Evolutionary conservation across 2,113 vertebrate species (phyloP), one percentile per base, ranked within the genome.

Genomic region (Dicerorhinus sumatrensis): DNA sequence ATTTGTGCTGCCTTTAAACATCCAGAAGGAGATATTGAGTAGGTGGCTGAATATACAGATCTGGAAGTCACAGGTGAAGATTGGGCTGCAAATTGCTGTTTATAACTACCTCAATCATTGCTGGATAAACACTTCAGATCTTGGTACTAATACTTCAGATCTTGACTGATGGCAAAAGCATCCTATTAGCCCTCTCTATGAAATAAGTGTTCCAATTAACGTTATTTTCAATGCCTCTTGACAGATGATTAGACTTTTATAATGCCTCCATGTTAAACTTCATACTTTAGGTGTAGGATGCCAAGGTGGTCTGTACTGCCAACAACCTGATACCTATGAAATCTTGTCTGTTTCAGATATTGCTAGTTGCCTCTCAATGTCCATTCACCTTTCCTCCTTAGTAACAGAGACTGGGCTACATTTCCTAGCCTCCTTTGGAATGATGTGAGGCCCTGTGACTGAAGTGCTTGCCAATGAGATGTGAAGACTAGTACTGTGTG

Each of bases 221-320:
- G 89, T 84, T 51, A 48, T 94, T 96, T 92, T 82, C n/a, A 62
- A n/a, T 91, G n/a, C 29, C 21, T 84, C 56, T 73, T 60, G 51
- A 85, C 58, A 97, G 39, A 83, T 25, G 72, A 48, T 39, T n/a
- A 83, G 80, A 33, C 3, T 39, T 95, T 87, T 70, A 42, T 18
- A 72, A 58, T 83, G 27, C 14, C 20, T 73, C 6, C 18, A 8
- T 82, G 65, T 97, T 92, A 89, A 94, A 82, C 48, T 11, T 77
- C 21, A 81, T 75, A 39, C 29, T 70, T 70, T 48, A 91, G 65
- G 51, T 80, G 25, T 1, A 81, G n/a, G 11, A 65, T 58, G 6
- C 31, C 79, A 87, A n/a, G 14, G 54, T 60, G 39, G 25, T 87
- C 46, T 87, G 23, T 46, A 92, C 23, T 85, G 56, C 10, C 23